Evolutionary conservation across 1,140 invertebrate species (phyloP).

Genomic region (Schlechtendalia chinensis): DNA sequence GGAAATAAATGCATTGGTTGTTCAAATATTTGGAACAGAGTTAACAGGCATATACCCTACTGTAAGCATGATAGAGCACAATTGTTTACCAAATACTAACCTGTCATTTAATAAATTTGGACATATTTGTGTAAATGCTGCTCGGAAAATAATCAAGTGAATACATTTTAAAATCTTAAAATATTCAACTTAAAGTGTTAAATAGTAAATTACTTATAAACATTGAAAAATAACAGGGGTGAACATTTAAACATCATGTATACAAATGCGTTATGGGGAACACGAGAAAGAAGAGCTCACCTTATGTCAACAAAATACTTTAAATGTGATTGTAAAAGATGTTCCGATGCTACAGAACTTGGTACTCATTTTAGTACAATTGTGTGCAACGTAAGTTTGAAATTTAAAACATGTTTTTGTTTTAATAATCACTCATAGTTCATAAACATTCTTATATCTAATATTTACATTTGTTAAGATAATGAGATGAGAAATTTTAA

Average conservation of each 20-base stretch:
- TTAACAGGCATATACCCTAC: slow-evolving; percentile 67
- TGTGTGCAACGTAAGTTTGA: slow-evolving; percentile 60
- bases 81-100: slow-evolving; percentile 72
- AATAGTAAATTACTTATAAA: slow-evolving; percentile 18
- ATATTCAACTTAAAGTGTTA: not conserved
- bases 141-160: slow-evolving; percentile 65
- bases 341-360: slow-evolving; percentile 74
- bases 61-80: slow-evolving; percentile 73
- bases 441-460: too few relatives aligned
- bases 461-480: too few relatives aligned
- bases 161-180: slow-evolving; percentile 50
- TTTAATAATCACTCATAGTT: too few relatives aligned
- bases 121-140: slow-evolving; percentile 66
- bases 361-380: slow-evolving; percentile 73
- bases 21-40: slow-evolving; percentile 56
- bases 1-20: slow-evolving; percentile 76
- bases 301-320: slow-evolving; percentile 80
- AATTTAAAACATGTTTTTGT: too few relatives aligned
- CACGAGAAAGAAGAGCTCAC: slow-evolving; percentile 73
- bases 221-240: slow-evolving; percentile 56
- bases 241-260: slow-evolving; percentile 77
- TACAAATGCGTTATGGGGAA: slow-evolving; percentile 81
- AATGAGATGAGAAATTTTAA: not conserved
- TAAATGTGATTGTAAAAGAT: slow-evolving; percentile 70
- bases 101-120: slow-evolving; percentile 61